phyloP scores from a whole-genome alignment of 2,113 vertebrate genomes.

The Procapra przewalskii region DNA sequence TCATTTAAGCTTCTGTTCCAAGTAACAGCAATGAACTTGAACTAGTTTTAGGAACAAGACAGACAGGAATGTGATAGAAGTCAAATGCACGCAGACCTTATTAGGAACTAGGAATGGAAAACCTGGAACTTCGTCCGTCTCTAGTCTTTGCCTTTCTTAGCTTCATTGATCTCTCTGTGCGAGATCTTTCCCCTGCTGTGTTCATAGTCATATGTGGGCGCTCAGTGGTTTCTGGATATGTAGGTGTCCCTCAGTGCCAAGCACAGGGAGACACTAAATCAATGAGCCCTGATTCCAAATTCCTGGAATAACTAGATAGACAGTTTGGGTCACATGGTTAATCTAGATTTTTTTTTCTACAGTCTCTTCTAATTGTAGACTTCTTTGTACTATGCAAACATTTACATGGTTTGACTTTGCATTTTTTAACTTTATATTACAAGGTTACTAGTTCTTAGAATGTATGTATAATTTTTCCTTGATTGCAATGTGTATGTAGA shows the following conservation, averaged over 20 bases:
- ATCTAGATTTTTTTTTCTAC: neutral
- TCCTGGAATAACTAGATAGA: neutral
- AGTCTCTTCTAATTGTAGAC: neutral
- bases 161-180: neutral
- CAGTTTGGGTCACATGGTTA: neutral
- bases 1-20: constrained; percentile 31
- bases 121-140: neutral
- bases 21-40: constrained; percentile 26
- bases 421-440: neutral
- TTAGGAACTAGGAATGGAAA: neutral
- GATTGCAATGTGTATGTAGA: neutral
- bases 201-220: neutral
- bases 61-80: neutral
- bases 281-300: neutral
- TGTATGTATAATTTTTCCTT: neutral
- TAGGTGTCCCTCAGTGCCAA: neutral
- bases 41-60: constrained; percentile 19
- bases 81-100: constrained; percentile 20
- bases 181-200: neutral
- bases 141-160: neutral
- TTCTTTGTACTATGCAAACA: neutral
- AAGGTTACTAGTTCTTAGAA: neutral
- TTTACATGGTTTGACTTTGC: neutral
- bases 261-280: neutral
- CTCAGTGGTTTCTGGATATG: neutral